phyloP scores from a whole-genome alignment of 1,140 invertebrate genomes.

The Augochlora pura region DNA sequence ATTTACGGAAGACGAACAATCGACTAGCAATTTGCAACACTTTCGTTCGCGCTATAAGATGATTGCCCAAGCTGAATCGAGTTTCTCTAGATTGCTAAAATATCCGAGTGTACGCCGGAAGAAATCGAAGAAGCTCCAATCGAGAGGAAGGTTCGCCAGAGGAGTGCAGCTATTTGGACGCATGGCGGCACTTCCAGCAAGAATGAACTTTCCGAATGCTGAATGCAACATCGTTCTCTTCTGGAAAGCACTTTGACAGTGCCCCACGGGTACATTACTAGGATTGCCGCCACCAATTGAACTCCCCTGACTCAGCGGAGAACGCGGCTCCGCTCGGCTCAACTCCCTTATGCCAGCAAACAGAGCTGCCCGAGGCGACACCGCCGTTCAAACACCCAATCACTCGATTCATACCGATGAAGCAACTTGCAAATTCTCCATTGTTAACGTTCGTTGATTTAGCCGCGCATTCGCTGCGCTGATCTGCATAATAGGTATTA shows the following conservation, averaged over 20 bases:
- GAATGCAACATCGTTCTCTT: slow-evolving; percentile 66
- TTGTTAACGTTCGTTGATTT: slow-evolving; percentile 76
- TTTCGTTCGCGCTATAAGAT: too few relatives aligned
- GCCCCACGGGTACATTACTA: slow-evolving; percentile 79
- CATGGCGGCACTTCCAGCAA: slow-evolving; percentile 41
- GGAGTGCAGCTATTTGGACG: slow-evolving; percentile 9
- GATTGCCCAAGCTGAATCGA: too few relatives aligned
- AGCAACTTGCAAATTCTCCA: slow-evolving; percentile 68
- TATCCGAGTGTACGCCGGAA: too few relatives aligned
- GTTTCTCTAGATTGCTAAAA: too few relatives aligned
- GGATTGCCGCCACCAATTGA: slow-evolving; percentile 73
- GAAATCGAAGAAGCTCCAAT: neutral
- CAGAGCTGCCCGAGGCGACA: slow-evolving; percentile 70
- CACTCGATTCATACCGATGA: slow-evolving; percentile 68
- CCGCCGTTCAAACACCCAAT: slow-evolving; percentile 76
- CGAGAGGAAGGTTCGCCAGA: neutral
- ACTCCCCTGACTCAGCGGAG: slow-evolving; percentile 55
- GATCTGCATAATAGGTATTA: slow-evolving; percentile 68
- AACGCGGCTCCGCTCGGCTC: slow-evolving; percentile 34
- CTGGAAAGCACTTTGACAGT: slow-evolving; percentile 73
- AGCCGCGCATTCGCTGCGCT: slow-evolving; percentile 68
- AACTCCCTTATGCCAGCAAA: slow-evolving; percentile 72
- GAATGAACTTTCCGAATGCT: slow-evolving; percentile 71
- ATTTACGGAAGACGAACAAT: neutral
- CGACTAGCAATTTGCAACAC: too few relatives aligned